A percentile compares a stretch with the other conserved stretches of the same genome.
Conservation (phyloP, 1,140 invertebrate genomes). For the Diachasmimorpha longicaudata region DNA sequence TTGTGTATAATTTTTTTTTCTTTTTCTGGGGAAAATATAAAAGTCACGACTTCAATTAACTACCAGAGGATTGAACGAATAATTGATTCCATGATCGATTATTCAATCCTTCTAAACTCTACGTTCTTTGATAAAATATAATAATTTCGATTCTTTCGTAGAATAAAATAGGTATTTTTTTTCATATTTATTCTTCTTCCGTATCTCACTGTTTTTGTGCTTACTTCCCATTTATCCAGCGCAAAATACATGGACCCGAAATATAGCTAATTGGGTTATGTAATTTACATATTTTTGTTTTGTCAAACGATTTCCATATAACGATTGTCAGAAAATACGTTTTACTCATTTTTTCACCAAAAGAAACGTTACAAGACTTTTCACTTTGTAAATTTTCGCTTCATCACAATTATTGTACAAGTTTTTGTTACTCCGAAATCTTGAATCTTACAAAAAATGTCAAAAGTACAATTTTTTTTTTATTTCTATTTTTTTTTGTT, state of each 20-base stretch:
- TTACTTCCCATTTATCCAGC: conserved; percentile 1
- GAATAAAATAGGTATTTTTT: conserved; percentile 26
- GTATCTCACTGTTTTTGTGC: conserved; percentile 1
- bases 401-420: conserved; percentile 18
- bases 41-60: conserved; percentile 13
- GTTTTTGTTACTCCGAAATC: neutral
- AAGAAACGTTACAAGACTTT: neutral
- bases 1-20: conserved; percentile 3
- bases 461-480: conserved; percentile 9
- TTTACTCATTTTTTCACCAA: neutral
- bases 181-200: conserved; percentile 15
- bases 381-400: neutral
- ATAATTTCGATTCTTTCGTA: conserved; percentile 27
- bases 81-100: neutral
- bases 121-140: conserved; percentile 26
- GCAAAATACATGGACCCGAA: conserved; percentile 21
- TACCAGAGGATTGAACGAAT: neutral
- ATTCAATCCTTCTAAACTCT: conserved; percentile 9
- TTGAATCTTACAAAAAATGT: conserved; percentile 12
- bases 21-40: conserved; percentile 20
- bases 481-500: neutral
- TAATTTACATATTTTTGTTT: neutral
- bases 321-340: conserved; percentile 28
- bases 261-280: conserved; percentile 9
- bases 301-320: conserved; percentile 6